Evolutionary conservation across 2,113 vertebrate genomes (phyloP), one percentile per base, ranked within the genome.

Genomic region (Pteropus alecto): DNA sequence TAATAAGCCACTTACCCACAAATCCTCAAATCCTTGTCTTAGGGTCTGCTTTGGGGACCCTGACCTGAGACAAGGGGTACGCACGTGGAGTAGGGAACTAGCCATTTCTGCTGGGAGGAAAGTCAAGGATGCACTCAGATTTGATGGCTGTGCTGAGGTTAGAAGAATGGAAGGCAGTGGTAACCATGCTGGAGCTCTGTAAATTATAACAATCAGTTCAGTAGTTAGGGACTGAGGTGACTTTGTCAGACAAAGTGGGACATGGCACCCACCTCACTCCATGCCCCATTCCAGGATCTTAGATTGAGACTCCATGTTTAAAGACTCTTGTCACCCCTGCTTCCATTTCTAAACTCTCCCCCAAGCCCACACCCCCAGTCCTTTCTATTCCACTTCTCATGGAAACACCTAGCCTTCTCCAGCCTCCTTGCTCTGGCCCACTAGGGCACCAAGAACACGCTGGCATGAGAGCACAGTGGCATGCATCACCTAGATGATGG

Each of bases 361-460:
- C 51, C 41, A 73, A 21, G 6, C 28, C 12, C n/a, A 16, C 14
- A 7, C 11, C 12, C n/a, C 2, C 12, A 30, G 0, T 28, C 41
- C 43, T 46, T 24, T 30, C 84, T 43, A 26, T 19, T 18, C 11
- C 10, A 16, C 3, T 26, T 33, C 61, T 74, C 67, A 13, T 0
- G 1, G 76, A 63, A 63, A 35, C 18, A 56, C 12, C 46, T 2
- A 4, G 61, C 48, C n/a, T 38, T 33, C 67, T 48, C 58, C 21
- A 21, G n/a, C 67, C 24, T 61, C 41, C 18, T 15, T 14, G 18
- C 68, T 60, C 28, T 51, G 71, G 54, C 24, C 61, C 14, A 10
- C 54, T 24, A 3, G 18, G 67, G 15, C 43, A 74, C 13, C 19
- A 12, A 60, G 38, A n/a, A 58, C 63, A 84, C 70, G 33, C 11